Evolutionary conservation across 2,888 invertebrate genomes (phyloP).

Genomic region (Margaritifera margaritifera): DNA sequence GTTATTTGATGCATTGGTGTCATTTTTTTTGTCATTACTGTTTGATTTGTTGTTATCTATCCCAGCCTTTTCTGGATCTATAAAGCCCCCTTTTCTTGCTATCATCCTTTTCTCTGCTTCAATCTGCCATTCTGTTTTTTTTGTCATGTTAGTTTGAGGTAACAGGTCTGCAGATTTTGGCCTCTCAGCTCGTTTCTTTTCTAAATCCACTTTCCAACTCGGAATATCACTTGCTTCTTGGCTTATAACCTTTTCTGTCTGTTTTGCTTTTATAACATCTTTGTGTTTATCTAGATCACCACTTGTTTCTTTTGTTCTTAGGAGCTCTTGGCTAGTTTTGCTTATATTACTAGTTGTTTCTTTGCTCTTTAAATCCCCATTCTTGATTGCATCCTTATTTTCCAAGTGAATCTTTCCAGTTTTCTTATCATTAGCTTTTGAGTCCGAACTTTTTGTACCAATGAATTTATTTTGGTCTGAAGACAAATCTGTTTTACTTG

Average conservation of each 20-base stretch:
- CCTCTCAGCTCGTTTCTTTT: slow-evolving; percentile 31
- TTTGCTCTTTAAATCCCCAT: too few relatives aligned
- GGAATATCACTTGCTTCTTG: slow-evolving; percentile 34
- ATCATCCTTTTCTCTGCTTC: slow-evolving; percentile 61
- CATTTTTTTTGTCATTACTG: neutral
- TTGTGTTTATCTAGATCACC: too few relatives aligned
- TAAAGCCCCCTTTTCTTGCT: slow-evolving; percentile 53
- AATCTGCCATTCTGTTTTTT: slow-evolving; percentile 58
- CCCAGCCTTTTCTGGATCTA: slow-evolving; percentile 50
- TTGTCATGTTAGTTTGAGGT: slow-evolving; percentile 12
- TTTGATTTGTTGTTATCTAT: slow-evolving; percentile 3
- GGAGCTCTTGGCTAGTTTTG: too few relatives aligned
- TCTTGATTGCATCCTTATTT: too few relatives aligned
- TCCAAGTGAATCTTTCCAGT: slow-evolving; percentile 1
- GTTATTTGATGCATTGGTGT: slow-evolving; percentile 1
- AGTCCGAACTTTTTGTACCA: slow-evolving; percentile 15
- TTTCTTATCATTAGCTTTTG: slow-evolving; percentile 8
- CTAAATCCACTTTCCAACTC: slow-evolving; percentile 45
- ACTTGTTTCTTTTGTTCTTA: too few relatives aligned
- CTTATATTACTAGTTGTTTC: too few relatives aligned
- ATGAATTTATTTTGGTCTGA: slow-evolving; percentile 7
- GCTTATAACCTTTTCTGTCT: slow-evolving; percentile 16
- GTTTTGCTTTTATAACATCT: too few relatives aligned
- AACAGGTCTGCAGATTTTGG: slow-evolving; percentile 48
- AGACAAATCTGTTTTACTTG: too few relatives aligned